Base-by-base conservation (phyloP, 2,888 invertebrate species). In the Nomada fabriciana region DNA sequence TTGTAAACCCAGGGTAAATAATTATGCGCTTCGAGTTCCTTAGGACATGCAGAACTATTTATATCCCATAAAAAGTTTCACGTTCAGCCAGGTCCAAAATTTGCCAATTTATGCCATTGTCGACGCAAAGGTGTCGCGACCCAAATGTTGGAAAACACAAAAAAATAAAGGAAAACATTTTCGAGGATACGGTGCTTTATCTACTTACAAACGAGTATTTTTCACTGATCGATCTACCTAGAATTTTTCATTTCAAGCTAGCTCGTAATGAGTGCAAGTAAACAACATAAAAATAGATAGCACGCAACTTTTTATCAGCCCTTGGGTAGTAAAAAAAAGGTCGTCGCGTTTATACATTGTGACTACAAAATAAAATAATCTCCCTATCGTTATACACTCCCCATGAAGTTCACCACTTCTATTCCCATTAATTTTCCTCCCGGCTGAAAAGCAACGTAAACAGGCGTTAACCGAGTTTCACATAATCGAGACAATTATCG, bases 251-350 rank as follows among this genome's bases (percentile, higher is more conserved):
- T 36, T 67, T 9, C 36, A 36, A 36, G 11, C 52, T 53, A 29
- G 15, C 47, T 42, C 20, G 10, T 52, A n/a, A 50, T 29, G 1
- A 5, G 20, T 18, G 29, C 18, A 25, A 18, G 50, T 50, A 29
- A 29, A 65, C 65, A 65, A 52, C n/a, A 18, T 65, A 65, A 29
- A 20, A 67, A 29, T 67, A 67, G 52, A 15, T 18, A 36, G 29
- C 11, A 5, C 1, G 2, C 9, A 20, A 9, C 67, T 20, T 53
- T 67, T 47, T 2, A 9, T 53, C 36, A n/a, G 3, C 29, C n/a
- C 20, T 36, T 1, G 0, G 3, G 10, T 67, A 20, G 18, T 2
- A 36, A 67, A 20, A n/a, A 53, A 53, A 20, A 57, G 29, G 4
- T 0, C 23, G 55, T n/a, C 23, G 10, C n/a, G 50, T 47, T 9